Base-by-base conservation (phyloP, 2,113 vertebrate species). In the Cyanoramphus novaezelandiae region DNA sequence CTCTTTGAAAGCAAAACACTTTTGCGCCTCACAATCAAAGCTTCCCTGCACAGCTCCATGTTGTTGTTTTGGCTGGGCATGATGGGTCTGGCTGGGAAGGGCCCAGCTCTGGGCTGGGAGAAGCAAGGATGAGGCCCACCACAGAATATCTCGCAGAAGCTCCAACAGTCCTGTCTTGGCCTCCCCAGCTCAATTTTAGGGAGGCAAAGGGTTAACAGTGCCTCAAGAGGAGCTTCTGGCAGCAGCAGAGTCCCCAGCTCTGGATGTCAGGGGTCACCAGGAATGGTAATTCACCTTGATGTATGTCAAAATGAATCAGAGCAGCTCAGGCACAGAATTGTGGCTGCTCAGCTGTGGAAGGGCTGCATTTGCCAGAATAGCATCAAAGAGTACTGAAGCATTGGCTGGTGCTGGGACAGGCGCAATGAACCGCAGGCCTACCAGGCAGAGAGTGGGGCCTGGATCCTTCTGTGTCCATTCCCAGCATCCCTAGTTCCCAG, bases 251-350 rank as follows among this genome's bases (percentile, higher is more conserved):
- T 14, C 69, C 67, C 5, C 17, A 78, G 92, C 79, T 86, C 92
- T 92, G 82, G 49, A 53, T 47, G 52, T 21, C 4, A 1, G 59
- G 37, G 90, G 50, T 67, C 90, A 67, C n/a, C 88, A 2, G 6
- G 79, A 24, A 95, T 1, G 3, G 43, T 96, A 80, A 97, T 97
- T 93, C 93, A 88, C 92, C 72, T 94, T 91, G 95, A 96, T 71
- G 62, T 44, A 7, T 78, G 86, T 93, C 91, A 4, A 63, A 65
- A 84, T 33, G 69, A 77, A 96, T 95, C 75, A 93, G 75, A 88
- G 93, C 90, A 68, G 81, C 77, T 84, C 69, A 46, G 75, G 79
- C 19, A 0, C 0, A 1, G 49, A 69, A 63, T 15, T 0, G 4
- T 37, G 37, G 31, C 20, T 10, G 0, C 68, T 59, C 9, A 0